phyloP scores from a whole-genome alignment of 1,140 invertebrate genomes.

The Leptopilina clavipes region DNA sequence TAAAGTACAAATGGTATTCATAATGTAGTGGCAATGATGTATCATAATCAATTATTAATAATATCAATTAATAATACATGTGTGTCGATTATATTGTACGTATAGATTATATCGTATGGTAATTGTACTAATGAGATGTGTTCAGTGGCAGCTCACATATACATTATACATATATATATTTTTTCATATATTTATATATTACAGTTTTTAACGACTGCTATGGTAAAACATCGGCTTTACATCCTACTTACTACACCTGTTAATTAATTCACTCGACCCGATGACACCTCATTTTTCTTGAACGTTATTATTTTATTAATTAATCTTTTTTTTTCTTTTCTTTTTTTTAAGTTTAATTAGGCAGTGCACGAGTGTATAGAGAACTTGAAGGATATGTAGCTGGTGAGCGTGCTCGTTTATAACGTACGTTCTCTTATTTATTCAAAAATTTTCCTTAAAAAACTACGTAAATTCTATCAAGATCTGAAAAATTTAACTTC shows the following conservation, averaged over 20 bases:
- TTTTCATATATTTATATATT: conserved; percentile 61
- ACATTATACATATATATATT: conserved; percentile 58
- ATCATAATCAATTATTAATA: conserved; percentile 73
- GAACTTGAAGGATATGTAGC: conserved; percentile 19
- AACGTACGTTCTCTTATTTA: conserved; percentile 11
- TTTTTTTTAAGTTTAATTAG: neutral
- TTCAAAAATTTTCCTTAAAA: conserved; percentile 12
- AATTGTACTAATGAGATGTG: conserved; percentile 74
- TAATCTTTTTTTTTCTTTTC: neutral
- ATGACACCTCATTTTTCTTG: conserved; percentile 45
- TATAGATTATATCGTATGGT: conserved; percentile 62
- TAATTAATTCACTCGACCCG: conserved; percentile 48
- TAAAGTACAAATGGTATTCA: conserved; percentile 75
- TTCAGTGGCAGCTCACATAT: conserved; percentile 73
- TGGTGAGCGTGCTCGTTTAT: conserved; percentile 31
- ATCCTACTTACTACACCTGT: conserved; percentile 53
- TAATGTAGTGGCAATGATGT: conserved; percentile 73
- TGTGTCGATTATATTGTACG: conserved; percentile 64
- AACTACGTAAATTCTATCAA: conserved; percentile 30
- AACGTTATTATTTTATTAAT: conserved; percentile 41
- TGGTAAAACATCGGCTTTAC: conserved; percentile 63
- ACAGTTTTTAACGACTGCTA: conserved; percentile 60
- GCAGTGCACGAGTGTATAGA: conserved; percentile 1
- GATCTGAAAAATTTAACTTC: conserved; percentile 19
- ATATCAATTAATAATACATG: conserved; percentile 73